Conservation (phyloP, 2,797 vertebrate species). For the Cichlasoma orientale region DNA sequence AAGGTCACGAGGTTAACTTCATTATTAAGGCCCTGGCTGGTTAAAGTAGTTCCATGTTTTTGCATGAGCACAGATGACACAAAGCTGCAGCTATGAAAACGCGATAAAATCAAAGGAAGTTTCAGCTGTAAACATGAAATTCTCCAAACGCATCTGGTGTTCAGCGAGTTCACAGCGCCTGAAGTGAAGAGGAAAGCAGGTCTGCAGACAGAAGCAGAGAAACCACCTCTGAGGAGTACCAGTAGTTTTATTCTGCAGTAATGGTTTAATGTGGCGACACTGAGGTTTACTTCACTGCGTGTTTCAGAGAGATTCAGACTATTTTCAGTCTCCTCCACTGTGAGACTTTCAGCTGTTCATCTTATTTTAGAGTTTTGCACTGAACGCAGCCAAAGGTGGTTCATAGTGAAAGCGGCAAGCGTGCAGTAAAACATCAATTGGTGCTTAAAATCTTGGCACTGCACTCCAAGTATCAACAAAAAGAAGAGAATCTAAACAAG, state of each 20-base stretch:
- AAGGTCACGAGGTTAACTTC: conserved; percentile 37
- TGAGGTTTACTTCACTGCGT: background rate
- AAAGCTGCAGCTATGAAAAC: conserved; percentile 1
- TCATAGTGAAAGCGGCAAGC: background rate
- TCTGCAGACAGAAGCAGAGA: conserved; percentile 7
- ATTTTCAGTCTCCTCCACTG: background rate
- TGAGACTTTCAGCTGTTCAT: background rate
- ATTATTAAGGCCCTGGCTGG: conserved; percentile 66
- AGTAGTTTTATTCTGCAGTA: background rate
- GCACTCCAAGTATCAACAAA: background rate
- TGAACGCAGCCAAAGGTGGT: background rate
- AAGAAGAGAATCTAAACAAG: background rate
- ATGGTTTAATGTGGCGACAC: background rate
- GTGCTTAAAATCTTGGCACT: background rate
- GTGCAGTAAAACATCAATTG: background rate
- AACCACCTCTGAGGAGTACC: conserved; percentile 11
- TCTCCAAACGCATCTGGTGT: conserved; percentile 46
- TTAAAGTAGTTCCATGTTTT: conserved; percentile 26
- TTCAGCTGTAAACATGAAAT: conserved; percentile 36
- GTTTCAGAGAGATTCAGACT: background rate
- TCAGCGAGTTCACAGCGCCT: conserved; percentile 14
- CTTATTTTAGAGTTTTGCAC: background rate
- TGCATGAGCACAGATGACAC: conserved; percentile 20
- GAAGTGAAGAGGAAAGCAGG: background rate
- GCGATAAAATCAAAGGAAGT: background rate